phyloP scores from a whole-genome alignment of 2,888 invertebrate genomes.

The Torymus tubicola region DNA sequence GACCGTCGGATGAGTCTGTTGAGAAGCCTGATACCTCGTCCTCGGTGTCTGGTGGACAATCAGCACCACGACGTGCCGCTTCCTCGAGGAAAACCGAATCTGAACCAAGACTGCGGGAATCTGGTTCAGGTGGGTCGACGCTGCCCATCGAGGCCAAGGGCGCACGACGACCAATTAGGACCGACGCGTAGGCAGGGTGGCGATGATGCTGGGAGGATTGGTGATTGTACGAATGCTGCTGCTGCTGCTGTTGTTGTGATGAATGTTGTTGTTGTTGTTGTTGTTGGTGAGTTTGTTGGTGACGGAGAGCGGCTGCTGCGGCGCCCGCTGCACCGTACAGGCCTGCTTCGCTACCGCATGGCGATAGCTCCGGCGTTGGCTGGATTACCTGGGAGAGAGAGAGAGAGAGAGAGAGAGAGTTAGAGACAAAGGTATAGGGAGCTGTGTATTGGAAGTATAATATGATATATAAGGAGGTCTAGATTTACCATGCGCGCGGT shows the following conservation, averaged over 20 bases:
- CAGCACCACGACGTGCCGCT: slow-evolving; percentile 73
- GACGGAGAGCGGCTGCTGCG: too few species aligned
- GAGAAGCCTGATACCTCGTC: slow-evolving; percentile 91
- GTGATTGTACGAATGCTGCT: too few species aligned
- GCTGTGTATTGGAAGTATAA: too few species aligned
- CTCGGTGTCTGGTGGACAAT: slow-evolving; percentile 83
- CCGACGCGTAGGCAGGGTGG: too few species aligned
- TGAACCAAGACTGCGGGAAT: slow-evolving; percentile 84
- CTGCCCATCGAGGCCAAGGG: slow-evolving; percentile 90
- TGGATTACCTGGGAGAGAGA: slow-evolving; percentile 80
- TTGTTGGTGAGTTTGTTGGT: too few species aligned
- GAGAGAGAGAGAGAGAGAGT: too few species aligned
- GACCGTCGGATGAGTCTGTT: slow-evolving; percentile 83
- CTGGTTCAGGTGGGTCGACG: slow-evolving; percentile 83
- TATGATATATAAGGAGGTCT: too few species aligned
- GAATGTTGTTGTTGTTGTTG: too few species aligned
- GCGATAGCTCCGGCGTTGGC: slow-evolving; percentile 90
- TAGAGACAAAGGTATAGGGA: too few species aligned
- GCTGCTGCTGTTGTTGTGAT: too few species aligned
- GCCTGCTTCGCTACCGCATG: slow-evolving; percentile 84
- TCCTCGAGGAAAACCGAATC: slow-evolving; percentile 89
- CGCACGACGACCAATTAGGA: slow-evolving; percentile 76
- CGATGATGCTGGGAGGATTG: too few species aligned
- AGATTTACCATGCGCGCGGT: too few species aligned
- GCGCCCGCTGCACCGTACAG: slow-evolving; percentile 72